Conservation (phyloP, 2,113 vertebrate genomes). For the Psephotus haematonotus region DNA sequence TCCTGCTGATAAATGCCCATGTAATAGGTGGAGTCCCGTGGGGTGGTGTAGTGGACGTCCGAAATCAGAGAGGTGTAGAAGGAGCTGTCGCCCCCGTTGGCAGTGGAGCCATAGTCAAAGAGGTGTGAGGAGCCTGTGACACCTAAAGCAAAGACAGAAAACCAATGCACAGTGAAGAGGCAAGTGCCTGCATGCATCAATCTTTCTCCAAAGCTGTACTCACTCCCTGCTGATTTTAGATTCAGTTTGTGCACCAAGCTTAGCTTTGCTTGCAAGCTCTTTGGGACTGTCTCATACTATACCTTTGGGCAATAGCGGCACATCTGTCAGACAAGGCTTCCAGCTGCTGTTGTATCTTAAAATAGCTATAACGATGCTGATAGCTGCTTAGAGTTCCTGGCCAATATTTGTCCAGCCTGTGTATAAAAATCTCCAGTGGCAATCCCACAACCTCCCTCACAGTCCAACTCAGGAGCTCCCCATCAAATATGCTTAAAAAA, state of each 20-base stretch:
- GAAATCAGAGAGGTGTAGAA: constrained; percentile 94
- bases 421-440: not conserved
- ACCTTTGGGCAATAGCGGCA: not conserved
- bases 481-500: not conserved
- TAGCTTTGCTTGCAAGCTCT: not conserved
- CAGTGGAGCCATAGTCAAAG: constrained; percentile 61
- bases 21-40: constrained; percentile 82
- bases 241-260: not conserved
- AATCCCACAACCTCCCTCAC: not conserved
- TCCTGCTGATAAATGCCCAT: constrained; percentile 82
- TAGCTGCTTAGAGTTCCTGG: not conserved
- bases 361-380: not conserved
- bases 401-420: not conserved
- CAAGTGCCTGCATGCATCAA: not conserved
- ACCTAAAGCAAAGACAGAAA: constrained; percentile 75
- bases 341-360: not conserved
- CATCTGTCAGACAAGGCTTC: not conserved
- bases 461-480: not conserved
- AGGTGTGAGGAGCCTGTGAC: constrained; percentile 52
- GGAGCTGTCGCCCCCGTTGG: constrained; percentile 77
- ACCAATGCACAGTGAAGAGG: not conserved
- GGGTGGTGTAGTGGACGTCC: constrained; percentile 75
- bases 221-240: not conserved
- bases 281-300: not conserved
- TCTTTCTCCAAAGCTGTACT: not conserved